A percentile compares a stretch with the other conserved stretches of the same genome.
These are phyloP conservation scores for Eupeodes luniger DNA, from an alignment of 2,888 invertebrate genomes.

Conservation along the genomic window DNA sequence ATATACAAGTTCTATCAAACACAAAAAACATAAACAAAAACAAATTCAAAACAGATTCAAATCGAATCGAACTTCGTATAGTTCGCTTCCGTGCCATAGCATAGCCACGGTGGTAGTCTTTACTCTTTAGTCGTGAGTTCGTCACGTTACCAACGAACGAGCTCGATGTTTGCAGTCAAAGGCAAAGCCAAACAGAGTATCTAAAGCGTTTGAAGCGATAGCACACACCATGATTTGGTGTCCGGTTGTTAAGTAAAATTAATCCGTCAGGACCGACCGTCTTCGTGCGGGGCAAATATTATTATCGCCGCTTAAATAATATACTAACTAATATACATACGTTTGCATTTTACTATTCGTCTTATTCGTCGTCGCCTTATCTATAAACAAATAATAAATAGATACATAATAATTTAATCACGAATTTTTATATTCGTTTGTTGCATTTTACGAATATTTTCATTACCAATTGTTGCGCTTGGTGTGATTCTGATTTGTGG, in stretches of 20 bases:
- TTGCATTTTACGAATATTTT: constrained; percentile 37
- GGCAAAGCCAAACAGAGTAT: constrained; percentile 58
- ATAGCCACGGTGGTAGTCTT: too few relatives aligned
- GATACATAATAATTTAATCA: constrained; percentile 16
- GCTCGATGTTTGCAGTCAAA: constrained; percentile 14
- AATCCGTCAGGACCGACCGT: constrained; percentile 71
- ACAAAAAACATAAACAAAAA: constrained; percentile 17
- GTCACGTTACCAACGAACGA: constrained; percentile 43
- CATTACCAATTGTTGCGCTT: constrained; percentile 53
- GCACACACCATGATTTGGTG: constrained; percentile 74
- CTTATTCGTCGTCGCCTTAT: not conserved
- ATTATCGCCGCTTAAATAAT: constrained; percentile 33
- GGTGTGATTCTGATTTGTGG: constrained; percentile 7
- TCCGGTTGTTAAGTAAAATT: constrained; percentile 71
- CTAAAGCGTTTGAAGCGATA: constrained; percentile 70
- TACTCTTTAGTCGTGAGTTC: not conserved
- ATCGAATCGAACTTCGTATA: constrained; percentile 28
- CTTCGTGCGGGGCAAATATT: constrained; percentile 64
- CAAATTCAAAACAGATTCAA: constrained; percentile 23
- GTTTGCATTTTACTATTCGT: not conserved
- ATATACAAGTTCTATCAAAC: not conserved
- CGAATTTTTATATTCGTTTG: constrained; percentile 30
- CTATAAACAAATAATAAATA: not conserved
- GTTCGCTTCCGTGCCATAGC: not conserved
- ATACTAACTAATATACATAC: not conserved